Percentiles rank a stretch among this genome's conserved stretches.
phyloP scores from a whole-genome alignment of 2,888 invertebrate genomes.

The Horisme vitalbata region DNA sequence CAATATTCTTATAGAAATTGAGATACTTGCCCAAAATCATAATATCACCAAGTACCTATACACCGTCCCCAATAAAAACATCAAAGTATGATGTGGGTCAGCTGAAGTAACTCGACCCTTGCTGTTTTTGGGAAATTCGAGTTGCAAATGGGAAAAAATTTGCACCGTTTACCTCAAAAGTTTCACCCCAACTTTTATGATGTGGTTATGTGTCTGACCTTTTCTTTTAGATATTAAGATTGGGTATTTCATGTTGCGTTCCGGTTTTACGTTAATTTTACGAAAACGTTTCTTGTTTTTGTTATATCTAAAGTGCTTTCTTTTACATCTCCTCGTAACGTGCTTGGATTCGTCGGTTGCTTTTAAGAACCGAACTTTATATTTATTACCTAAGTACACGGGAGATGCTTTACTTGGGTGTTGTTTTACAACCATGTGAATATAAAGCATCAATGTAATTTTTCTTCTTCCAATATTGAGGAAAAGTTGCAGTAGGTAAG shows the following conservation, averaged over 20 bases:
- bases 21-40: background rate
- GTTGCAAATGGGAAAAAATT: constrained; percentile 14
- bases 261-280: background rate
- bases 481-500: too few relatives aligned
- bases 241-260: constrained; percentile 1
- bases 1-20: too few relatives aligned
- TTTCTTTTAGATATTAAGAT: constrained; percentile 11
- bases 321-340: background rate
- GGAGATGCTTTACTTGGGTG: background rate
- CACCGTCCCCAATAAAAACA: constrained; percentile 27
- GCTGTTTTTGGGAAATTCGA: constrained; percentile 10
- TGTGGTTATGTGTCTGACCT: constrained; percentile 13
- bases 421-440: background rate
- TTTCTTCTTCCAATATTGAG: too few relatives aligned
- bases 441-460: background rate
- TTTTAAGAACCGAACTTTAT: background rate
- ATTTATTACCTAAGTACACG: background rate
- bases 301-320: background rate
- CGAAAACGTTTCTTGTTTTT: background rate
- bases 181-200: constrained; percentile 15
- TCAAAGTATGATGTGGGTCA: constrained; percentile 30
- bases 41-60: constrained; percentile 12
- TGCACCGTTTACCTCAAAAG: constrained; percentile 20
- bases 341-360: background rate
- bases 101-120: constrained; percentile 11